Evolutionary conservation across 2,797 vertebrate species (phyloP).

Genomic region (Eulemur coronatus): DNA sequence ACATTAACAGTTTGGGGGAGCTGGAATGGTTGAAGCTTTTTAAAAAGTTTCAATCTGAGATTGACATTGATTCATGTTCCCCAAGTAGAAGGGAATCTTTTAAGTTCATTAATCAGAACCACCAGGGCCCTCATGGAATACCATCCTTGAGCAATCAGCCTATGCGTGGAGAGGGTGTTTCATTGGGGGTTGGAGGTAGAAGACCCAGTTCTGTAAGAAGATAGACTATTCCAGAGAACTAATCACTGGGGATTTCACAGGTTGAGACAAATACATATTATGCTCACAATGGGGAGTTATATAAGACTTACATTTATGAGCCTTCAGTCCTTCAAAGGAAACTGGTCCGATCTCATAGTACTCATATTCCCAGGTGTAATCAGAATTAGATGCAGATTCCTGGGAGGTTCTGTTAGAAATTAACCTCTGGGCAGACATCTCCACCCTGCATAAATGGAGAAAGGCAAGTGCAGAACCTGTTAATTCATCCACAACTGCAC

Average conservation of each 20-base stretch:
- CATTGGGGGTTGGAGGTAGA: background rate
- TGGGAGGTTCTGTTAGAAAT: conserved; percentile 85
- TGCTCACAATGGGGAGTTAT: background rate
- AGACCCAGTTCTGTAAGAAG: background rate
- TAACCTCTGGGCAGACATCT: conserved; percentile 83
- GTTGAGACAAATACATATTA: background rate
- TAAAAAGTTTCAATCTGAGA: background rate
- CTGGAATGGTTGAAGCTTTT: background rate
- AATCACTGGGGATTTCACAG: background rate
- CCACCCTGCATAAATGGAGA: conserved; percentile 62
- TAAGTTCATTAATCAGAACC: background rate
- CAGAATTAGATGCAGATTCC: conserved; percentile 80
- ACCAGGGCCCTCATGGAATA: background rate
- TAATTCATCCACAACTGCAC: background rate
- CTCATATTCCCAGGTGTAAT: conserved; percentile 96
- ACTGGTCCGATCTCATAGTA: conserved; percentile 95
- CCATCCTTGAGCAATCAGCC: background rate
- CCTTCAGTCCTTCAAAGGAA: conserved; percentile 95
- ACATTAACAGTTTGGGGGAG: background rate
- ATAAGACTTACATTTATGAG: conserved; percentile 92
- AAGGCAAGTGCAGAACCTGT: background rate
- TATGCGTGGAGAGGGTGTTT: background rate
- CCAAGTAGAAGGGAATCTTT: background rate
- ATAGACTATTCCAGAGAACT: background rate
- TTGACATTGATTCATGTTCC: background rate